Base-by-base conservation (phyloP, 2,888 invertebrate genomes). In the Nematopogon swammerdamellus region DNA sequence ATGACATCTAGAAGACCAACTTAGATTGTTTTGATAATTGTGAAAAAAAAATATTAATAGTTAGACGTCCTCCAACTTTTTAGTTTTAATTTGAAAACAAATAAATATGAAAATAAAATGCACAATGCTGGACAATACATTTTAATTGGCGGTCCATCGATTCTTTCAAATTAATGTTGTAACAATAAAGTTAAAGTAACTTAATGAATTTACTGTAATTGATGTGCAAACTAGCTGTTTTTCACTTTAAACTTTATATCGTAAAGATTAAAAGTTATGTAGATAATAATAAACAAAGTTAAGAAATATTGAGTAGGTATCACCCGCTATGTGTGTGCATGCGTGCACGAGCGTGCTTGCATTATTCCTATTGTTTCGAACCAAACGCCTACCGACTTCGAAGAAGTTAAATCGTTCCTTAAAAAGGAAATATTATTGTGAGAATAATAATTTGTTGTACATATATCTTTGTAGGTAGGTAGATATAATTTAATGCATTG, bases 61-160 rank as follows among this genome's bases (percentile, higher is more conserved):
- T 25, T 25, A n/a, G n/a, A n/a, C n/a, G n/a, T n/a, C n/a, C n/a
- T n/a, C n/a, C n/a, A n/a, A n/a, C n/a, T n/a, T 25, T 8, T 25
- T 25, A 25, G 25, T 25, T 25, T 36, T 36, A 4, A 10, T 25
- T 25, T 25, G 4, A 25, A 25, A 25, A 25, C 8, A 25, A 19
- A 44, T 20, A 29, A 46, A 17, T 46, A 20, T 48, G 25, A 30
- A 19, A 63, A 58, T 59, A 55, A 62, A 63, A 70, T 71, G 77
- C 77, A 77, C 76, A 79, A 79, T 67, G 60, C 63, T 73, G 77
- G 77, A 79, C 77, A 79, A 79, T 77, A 77, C 67, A 70, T 57
- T 63, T 68, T 71, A 8, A 36, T 36, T 65, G 63, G 71, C 65
- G 77, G 77, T 79, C 77, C 77, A 77, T 68, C 11, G 36, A 14